phyloP scores from a whole-genome alignment of 2,888 invertebrate species.

The Crioceris asparagi region DNA sequence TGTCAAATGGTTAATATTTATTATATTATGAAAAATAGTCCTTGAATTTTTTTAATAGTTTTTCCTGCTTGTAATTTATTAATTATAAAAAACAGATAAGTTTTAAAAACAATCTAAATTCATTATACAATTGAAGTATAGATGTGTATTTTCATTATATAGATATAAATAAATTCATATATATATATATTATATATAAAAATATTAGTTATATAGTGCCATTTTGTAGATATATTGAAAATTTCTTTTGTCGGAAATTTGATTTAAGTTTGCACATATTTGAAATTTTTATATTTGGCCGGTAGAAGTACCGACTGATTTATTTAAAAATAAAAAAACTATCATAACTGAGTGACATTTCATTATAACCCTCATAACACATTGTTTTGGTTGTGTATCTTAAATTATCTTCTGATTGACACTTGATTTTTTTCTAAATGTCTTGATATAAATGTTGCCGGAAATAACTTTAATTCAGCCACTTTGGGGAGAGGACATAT shows the following conservation, averaged over 20 bases:
- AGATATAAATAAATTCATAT: constrained; percentile 14
- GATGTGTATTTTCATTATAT: constrained; percentile 10
- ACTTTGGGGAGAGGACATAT: too few relatives aligned
- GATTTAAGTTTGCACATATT: constrained; percentile 29
- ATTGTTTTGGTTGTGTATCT: too few relatives aligned
- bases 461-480: too few relatives aligned
- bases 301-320: constrained; percentile 24
- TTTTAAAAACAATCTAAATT: constrained; percentile 14
- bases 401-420: too few relatives aligned
- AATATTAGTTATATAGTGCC: constrained; percentile 27
- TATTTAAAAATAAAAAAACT: constrained; percentile 16
- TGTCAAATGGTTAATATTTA: constrained; percentile 20
- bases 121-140: constrained; percentile 11
- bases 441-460: too few relatives aligned
- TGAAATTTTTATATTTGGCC: constrained; percentile 32
- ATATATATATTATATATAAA: constrained; percentile 23
- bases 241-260: constrained; percentile 9
- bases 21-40: constrained; percentile 15
- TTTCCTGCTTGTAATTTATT: constrained; percentile 12
- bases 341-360: too few relatives aligned
- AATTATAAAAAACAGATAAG: constrained; percentile 16
- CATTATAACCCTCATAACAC: too few relatives aligned
- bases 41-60: constrained; percentile 11
- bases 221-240: constrained; percentile 27
- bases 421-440: too few relatives aligned